Base-by-base conservation (phyloP, 2,113 vertebrate genomes). In the Barnardius zonarius region DNA sequence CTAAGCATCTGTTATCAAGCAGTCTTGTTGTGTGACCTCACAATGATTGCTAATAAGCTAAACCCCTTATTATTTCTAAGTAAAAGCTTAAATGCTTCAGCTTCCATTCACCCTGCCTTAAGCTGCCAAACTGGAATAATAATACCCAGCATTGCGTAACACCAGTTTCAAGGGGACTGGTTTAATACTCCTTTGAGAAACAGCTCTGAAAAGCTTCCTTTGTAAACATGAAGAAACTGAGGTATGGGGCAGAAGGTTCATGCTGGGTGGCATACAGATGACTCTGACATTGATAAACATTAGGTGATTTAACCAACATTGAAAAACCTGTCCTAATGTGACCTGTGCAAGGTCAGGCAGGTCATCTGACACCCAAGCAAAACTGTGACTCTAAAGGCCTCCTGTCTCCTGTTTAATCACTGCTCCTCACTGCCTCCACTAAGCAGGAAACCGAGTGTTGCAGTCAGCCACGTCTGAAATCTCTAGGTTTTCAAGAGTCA, bases 81-180 rank as follows among this genome's bases (percentile, higher is more conserved):
- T 25, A 94, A 95, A 95, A 92, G 86, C 88, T 95, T 96, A 96
- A 88, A 88, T 44, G 52, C 87, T 88, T 95, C 88, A 27, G 80
- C 83, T 95, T 69, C 66, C 49, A 88, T 79, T 95, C 88, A 82
- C 66, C 28, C 77, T 62, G 77, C 77, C 62, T 84, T 92, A 92
- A 96, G 96, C 93, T 84, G 92, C 57, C 88, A 89, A 94, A 94
- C 90, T 72, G 80, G 88, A 96, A 95, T 89, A 93, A 33, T 93
- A 95, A 91, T 82, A 82, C 69, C 83, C 61, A 76, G 64, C 76
- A 86, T 93, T 96, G 91, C 91, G 27, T 94, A 97, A 96, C 83
- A 30, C 57, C 81, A 59, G 69, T 72, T 94, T 69, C 92, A 94
- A 88, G 67, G 48, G 75, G 39, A 96, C 51, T 37, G 51, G 68